Percentiles rank a stretch among this genome's conserved stretches.
These are phyloP conservation scores for Callyntrura guangdongensis DNA, from an alignment of 2,888 invertebrate genomes.

Conservation along the genomic window DNA sequence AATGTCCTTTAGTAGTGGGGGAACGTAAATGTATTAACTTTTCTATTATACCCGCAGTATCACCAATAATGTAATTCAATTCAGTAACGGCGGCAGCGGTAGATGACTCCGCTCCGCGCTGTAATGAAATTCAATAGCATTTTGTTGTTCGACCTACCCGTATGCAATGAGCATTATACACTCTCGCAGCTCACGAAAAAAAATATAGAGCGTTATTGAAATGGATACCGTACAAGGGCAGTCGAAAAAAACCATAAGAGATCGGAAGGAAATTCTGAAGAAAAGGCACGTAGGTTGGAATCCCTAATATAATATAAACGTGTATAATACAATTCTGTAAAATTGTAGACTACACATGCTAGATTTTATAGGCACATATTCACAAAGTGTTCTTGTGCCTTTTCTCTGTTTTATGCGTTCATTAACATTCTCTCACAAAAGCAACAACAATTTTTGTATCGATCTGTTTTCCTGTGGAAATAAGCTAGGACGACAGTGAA, in stretches of 20 bases:
- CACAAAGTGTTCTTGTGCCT: no score
- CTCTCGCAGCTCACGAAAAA: background rate
- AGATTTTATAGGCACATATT: background rate
- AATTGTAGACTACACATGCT: background rate
- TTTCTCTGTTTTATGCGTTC: no score
- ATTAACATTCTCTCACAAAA: background rate
- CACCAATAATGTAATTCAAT: constrained; percentile 23
- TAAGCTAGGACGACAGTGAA: background rate
- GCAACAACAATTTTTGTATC: constrained; percentile 15
- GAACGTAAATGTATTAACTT: constrained; percentile 3
- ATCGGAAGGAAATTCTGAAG: constrained; percentile 35
- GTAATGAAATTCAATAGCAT: constrained; percentile 58
- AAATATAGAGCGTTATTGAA: constrained; percentile 37
- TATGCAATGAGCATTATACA: background rate
- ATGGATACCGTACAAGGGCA: constrained; percentile 43
- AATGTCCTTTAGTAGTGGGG: no score
- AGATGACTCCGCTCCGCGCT: background rate
- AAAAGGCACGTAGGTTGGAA: constrained; percentile 29
- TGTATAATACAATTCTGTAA: no score
- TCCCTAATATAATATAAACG: constrained; percentile 18
- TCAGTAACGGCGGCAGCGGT: constrained; percentile 34
- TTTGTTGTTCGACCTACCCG: constrained; percentile 34
- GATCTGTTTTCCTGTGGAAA: constrained; percentile 4
- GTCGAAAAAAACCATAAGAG: constrained; percentile 3
- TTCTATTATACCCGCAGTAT: background rate